Base-by-base conservation (phyloP, 2,113 vertebrate genomes). In the Corythaeola cristata region DNA sequence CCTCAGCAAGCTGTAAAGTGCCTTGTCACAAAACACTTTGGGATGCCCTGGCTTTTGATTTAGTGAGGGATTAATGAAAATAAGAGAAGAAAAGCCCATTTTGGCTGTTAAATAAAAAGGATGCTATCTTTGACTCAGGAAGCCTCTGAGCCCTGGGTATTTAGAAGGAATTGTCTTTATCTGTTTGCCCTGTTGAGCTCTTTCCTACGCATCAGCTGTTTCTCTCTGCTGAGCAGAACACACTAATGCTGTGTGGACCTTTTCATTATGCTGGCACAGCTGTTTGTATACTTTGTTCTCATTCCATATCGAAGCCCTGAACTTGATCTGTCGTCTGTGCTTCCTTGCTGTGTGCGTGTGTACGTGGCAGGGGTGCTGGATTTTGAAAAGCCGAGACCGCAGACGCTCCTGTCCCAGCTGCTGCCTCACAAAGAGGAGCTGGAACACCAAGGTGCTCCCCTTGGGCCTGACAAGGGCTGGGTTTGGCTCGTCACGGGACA, bases 381-480 rank as follows among this genome's bases (percentile, higher is more conserved):
- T 41, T 85, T 17, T 32, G 69, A 16, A 18, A 7, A 53, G 35
- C 75, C 12, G 0, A 14, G 30, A 0, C 41, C 68, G 37, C 58
- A 7, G 35, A 6, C 0, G 0, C 7, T 52, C 3, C n/a, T 5
- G 2, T 16, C 60, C 55, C 50, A 3, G 3, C 41, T 28, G 59
- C 76, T 19, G 30, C 75, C 32, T 55, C 1, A 0, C 24, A 2
- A 10, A 12, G 47, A 24, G 0, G 1, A 22, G 33, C 45, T 17
- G 12, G 5, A 14, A 15, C 2, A 19, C 49, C 59, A 14, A 53
- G 0, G 2, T 53, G 59, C 45, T 28, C 22, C 4, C 9, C 16
- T 11, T 4, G 23, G 0, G 8, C 53, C 32, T 3, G 52, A 15
- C 72, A 2, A 21, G 39, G 55, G 28, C 55, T 19, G 3, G 0